Evolutionary conservation across 2,797 vertebrate genomes (phyloP).

Genomic region (Borostomias antarcticus): DNA sequence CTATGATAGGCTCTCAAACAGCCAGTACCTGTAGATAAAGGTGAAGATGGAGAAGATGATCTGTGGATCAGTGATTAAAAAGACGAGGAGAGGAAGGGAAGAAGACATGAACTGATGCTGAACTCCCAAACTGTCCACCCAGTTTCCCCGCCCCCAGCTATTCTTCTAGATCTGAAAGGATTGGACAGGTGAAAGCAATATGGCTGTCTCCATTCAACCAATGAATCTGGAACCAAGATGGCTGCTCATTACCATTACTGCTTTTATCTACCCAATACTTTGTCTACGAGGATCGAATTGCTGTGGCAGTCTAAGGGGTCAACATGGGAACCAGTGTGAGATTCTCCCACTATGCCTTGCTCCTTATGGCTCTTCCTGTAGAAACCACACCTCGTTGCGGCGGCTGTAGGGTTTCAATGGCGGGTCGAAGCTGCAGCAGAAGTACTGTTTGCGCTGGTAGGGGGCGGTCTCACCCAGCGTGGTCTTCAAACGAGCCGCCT

Average conservation of each 20-base stretch:
- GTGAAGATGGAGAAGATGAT: not conserved
- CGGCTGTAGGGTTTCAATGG: constrained; percentile 89
- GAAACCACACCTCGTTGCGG: constrained; percentile 91
- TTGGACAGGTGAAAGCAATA: not conserved
- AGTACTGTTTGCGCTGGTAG: constrained; percentile 82
- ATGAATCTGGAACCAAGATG: no score
- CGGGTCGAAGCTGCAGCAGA: constrained; percentile 88
- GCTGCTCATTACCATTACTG: no score
- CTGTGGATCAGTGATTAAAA: not conserved
- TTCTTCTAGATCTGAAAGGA: not conserved
- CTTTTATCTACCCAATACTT: no score
- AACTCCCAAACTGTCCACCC: not conserved
- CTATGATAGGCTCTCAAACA: not conserved
- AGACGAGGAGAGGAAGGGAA: no score
- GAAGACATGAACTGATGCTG: no score
- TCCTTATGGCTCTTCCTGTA: constrained; percentile 80
- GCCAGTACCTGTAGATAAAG: not conserved
- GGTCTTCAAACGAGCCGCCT: constrained; percentile 80
- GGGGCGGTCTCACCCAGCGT: constrained; percentile 82
- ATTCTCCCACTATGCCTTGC: not conserved
- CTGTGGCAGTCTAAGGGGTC: not conserved
- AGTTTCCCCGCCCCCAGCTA: not conserved
- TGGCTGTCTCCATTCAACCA: no score
- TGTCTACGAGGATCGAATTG: no score
- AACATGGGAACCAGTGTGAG: not conserved